Percentiles rank a stretch among this genome's conserved stretches.
Evolutionary conservation across 2,113 vertebrate genomes (phyloP).

Genomic region (Mionectes macconnelli): DNA sequence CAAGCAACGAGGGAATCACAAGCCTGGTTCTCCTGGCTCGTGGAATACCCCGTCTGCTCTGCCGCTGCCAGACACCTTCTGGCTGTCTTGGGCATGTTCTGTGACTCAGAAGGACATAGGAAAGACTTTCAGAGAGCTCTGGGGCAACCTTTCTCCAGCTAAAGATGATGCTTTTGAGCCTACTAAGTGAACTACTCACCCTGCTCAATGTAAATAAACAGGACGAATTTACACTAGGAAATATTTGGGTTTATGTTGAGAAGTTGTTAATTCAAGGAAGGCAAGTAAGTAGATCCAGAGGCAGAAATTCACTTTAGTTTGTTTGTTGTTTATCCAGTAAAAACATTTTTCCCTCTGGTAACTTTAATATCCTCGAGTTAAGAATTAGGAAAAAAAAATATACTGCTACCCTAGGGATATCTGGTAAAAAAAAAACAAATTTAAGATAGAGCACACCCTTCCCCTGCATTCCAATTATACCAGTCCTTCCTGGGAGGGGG

Average conservation of each 20-base stretch:
- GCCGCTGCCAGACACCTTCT: not conserved
- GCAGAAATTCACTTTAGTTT: not conserved
- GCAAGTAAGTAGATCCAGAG: not conserved
- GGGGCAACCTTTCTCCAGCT: not conserved
- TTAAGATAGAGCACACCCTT: not conserved
- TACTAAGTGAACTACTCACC: not conserved
- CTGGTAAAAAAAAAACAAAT: not conserved
- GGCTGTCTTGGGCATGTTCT: rapidly evolving
- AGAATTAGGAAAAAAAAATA: not conserved
- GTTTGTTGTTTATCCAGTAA: not conserved
- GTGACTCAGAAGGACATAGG: not conserved
- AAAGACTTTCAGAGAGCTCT: not conserved
- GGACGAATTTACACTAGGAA: not conserved
- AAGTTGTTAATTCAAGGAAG: constrained; percentile 1
- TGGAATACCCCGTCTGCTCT: not conserved
- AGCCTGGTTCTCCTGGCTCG: not conserved
- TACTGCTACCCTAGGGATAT: not conserved
- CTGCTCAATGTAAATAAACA: not conserved
- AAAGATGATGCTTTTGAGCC: not conserved
- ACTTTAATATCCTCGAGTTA: not conserved
- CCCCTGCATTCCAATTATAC: not conserved
- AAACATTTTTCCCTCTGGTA: not conserved
- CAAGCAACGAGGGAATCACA: not conserved
- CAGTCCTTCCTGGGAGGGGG: not conserved
- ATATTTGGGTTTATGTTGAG: not conserved